Percentiles rank a stretch among this genome's conserved stretches.
These are phyloP conservation scores for Caretta caretta DNA, from an alignment of 2,113 vertebrate species.

Conservation along the genomic window DNA sequence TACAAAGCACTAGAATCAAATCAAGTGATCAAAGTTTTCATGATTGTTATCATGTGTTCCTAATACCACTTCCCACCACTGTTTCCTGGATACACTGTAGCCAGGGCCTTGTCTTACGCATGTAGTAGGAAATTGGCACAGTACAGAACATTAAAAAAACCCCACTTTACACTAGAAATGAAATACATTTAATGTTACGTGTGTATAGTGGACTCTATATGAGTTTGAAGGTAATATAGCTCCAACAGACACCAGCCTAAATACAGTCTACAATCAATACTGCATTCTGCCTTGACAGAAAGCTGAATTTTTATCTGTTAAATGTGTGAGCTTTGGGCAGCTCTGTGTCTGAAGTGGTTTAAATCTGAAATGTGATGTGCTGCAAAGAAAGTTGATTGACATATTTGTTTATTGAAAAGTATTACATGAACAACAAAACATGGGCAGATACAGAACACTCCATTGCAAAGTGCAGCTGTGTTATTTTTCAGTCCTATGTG, in stretches of 20 bases:
- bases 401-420: slow-evolving; percentile 89
- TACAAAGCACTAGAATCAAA: slow-evolving; percentile 83
- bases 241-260: slow-evolving; percentile 75
- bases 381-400: slow-evolving; percentile 86
- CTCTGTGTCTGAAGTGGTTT: slow-evolving; percentile 85
- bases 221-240: slow-evolving; percentile 75
- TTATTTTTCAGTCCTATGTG: slow-evolving; percentile 82
- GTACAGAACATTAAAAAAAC: slow-evolving; percentile 50
- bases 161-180: neutral
- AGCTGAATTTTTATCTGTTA: slow-evolving; percentile 88
- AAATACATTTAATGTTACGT: slow-evolving; percentile 55
- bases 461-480: slow-evolving; percentile 78
- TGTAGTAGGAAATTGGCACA: slow-evolving; percentile 63
- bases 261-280: slow-evolving; percentile 83
- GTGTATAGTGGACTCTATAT: slow-evolving; percentile 48
- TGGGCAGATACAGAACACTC: slow-evolving; percentile 73
- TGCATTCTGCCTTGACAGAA: slow-evolving; percentile 83
- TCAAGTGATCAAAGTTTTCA: slow-evolving; percentile 83
- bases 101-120: slow-evolving; percentile 3
- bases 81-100: slow-evolving; percentile 68
- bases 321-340: slow-evolving; percentile 84
- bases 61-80: slow-evolving; percentile 56
- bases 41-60: slow-evolving; percentile 74
- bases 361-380: slow-evolving; percentile 84
- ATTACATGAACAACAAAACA: slow-evolving; percentile 85